These are phyloP conservation scores for Rhabdornis inornatus DNA, from an alignment of 2,113 vertebrate species.

Conservation along the genomic window DNA sequence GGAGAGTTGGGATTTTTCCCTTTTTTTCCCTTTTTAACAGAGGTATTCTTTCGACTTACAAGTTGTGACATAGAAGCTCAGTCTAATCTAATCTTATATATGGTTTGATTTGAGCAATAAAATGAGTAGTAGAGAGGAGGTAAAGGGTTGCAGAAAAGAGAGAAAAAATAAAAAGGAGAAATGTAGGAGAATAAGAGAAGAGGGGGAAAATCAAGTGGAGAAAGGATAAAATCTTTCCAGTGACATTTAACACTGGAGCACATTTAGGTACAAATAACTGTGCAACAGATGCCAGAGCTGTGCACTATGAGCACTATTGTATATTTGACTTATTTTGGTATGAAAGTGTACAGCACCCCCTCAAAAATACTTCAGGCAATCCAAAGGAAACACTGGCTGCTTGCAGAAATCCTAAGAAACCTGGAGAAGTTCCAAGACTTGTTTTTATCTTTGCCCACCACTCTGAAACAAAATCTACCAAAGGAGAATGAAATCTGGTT, in stretches of 20 bases:
- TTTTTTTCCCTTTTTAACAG: background rate
- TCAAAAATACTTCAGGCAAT: background rate
- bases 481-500: background rate
- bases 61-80: background rate
- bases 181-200: background rate
- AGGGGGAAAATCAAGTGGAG: background rate
- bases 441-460: background rate
- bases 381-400: background rate
- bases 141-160: background rate
- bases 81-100: background rate
- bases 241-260: background rate
- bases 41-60: background rate
- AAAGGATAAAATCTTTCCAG: background rate
- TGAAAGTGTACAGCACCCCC: background rate
- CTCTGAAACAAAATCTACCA: constrained; percentile 3
- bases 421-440: background rate
- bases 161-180: background rate
- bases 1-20: background rate
- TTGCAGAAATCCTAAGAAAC: background rate
- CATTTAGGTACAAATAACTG: background rate
- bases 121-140: background rate
- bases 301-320: background rate
- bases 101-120: background rate
- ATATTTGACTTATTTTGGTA: background rate
- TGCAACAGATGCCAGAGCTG: background rate